Conservation (phyloP, 1,140 invertebrate genomes). For the Dendrolimus kikuchii region DNA sequence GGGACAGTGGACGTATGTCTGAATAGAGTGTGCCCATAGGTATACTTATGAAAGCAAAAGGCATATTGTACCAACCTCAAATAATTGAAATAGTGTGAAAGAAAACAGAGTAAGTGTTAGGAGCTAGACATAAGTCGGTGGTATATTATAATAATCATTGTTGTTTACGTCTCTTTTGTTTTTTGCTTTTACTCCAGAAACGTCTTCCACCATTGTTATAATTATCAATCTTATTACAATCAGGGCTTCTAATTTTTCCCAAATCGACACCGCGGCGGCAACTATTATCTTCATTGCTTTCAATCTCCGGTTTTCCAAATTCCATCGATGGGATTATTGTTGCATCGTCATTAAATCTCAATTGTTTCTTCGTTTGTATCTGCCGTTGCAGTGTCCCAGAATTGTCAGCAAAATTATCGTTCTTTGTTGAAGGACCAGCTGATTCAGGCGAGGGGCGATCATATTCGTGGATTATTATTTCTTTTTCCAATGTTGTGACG, state of each 20-base stretch:
- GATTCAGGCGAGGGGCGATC: conserved; percentile 4
- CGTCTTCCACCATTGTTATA: conserved; percentile 1
- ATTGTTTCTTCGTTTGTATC: conserved; percentile 23
- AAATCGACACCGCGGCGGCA: conserved; percentile 13
- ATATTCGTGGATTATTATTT: conserved; percentile 35
- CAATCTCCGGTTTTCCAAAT: conserved; percentile 5
- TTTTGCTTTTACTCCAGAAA: conserved; percentile 12
- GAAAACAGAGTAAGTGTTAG: too few relatives aligned
- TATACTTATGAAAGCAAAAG: too few relatives aligned
- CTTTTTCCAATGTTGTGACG: conserved; percentile 20
- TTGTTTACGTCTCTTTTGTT: conserved; percentile 7
- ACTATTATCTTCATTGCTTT: conserved; percentile 11
- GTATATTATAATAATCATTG: background rate
- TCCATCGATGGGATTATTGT: conserved; percentile 26
- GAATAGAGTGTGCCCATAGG: too few relatives aligned
- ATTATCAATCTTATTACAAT: background rate
- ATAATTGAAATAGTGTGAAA: too few relatives aligned
- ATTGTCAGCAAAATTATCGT: too few relatives aligned
- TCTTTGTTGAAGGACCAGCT: too few relatives aligned
- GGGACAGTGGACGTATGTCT: too few relatives aligned
- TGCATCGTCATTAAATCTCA: conserved; percentile 40
- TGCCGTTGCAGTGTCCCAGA: background rate
- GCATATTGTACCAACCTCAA: too few relatives aligned
- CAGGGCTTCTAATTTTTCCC: conserved; percentile 7
- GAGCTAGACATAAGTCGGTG: too few relatives aligned